Percentiles rank a stretch among this genome's conserved stretches.
Conservation (phyloP, 2,888 invertebrate genomes). For the Andrena marginata region DNA sequence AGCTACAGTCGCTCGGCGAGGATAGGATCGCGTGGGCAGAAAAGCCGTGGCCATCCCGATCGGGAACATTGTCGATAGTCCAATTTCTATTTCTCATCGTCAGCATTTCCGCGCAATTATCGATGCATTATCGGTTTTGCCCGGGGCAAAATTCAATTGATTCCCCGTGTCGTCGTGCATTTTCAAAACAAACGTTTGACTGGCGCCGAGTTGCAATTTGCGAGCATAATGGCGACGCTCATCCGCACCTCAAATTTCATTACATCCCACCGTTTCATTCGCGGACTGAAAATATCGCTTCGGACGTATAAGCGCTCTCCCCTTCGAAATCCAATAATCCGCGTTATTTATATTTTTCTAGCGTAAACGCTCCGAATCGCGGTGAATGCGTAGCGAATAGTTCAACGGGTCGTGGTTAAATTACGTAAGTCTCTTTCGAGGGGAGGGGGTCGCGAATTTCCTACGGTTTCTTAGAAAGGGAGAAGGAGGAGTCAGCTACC, state of each 20-base stretch:
- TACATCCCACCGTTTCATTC: neutral
- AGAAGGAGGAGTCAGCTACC: too few species aligned
- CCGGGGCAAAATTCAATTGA: slow-evolving; percentile 14
- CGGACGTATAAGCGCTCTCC: neutral
- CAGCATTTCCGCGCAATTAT: slow-evolving; percentile 21
- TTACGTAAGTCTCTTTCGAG: too few species aligned
- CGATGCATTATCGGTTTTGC: slow-evolving; percentile 27
- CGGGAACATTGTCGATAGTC: slow-evolving; percentile 4
- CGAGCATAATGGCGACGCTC: slow-evolving; percentile 14
- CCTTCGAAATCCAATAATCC: neutral
- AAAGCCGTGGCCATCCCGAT: neutral
- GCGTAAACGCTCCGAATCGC: neutral
- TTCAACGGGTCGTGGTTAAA: too few species aligned
- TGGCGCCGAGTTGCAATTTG: slow-evolving; percentile 6
- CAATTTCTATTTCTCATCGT: slow-evolving; percentile 29
- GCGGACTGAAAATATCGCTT: neutral
- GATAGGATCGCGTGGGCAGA: neutral
- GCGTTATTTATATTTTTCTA: slow-evolving; percentile 3
- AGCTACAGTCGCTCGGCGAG: neutral
- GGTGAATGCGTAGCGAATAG: too few species aligned
- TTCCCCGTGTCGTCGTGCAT: neutral
- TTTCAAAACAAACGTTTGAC: slow-evolving; percentile 32
- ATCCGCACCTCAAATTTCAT: slow-evolving; percentile 10
- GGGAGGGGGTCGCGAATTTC: too few species aligned
- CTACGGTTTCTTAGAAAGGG: too few species aligned